phyloP scores from a whole-genome alignment of 2,797 vertebrate species.

The Oreochromis mossambicus region DNA sequence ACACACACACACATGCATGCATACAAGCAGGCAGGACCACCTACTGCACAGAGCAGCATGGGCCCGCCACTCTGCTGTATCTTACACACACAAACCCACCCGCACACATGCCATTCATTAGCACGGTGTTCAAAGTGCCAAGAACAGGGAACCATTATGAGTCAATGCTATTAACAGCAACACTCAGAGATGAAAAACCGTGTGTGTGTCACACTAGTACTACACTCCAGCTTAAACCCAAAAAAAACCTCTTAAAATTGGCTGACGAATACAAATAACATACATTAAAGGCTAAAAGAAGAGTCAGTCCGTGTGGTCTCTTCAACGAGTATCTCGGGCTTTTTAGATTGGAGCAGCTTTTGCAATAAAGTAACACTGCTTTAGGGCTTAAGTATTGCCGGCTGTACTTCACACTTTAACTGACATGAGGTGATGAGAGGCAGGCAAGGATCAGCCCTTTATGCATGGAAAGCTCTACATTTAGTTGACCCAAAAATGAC shows the following conservation, averaged over 20 bases:
- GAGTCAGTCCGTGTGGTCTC: constrained; percentile 60
- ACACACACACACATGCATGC: background rate
- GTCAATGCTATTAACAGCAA: constrained; percentile 50
- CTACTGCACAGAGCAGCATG: constrained; percentile 30
- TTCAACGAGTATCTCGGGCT: background rate
- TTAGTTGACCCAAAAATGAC: constrained; percentile 8
- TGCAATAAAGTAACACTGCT: constrained; percentile 27
- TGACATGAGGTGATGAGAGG: constrained; percentile 14
- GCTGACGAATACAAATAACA: constrained; percentile 37
- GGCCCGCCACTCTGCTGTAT: constrained; percentile 38
- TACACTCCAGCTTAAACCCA: constrained; percentile 8
- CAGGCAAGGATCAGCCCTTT: background rate
- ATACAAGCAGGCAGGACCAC: constrained; percentile 24
- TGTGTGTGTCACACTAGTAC: background rate
- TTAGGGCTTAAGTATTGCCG: background rate
- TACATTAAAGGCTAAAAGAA: constrained; percentile 38
- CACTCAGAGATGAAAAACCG: constrained; percentile 40
- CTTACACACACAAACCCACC: constrained; percentile 44
- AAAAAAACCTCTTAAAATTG: constrained; percentile 49
- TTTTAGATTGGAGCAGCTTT: constrained; percentile 15
- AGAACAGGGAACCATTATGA: constrained; percentile 64
- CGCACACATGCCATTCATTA: constrained; percentile 66
- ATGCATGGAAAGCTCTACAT: background rate
- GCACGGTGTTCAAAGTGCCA: constrained; percentile 52
- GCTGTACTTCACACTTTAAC: constrained; percentile 1